phyloP scores from a whole-genome alignment of 1,140 invertebrate genomes.

The Platyscapa corneri region DNA sequence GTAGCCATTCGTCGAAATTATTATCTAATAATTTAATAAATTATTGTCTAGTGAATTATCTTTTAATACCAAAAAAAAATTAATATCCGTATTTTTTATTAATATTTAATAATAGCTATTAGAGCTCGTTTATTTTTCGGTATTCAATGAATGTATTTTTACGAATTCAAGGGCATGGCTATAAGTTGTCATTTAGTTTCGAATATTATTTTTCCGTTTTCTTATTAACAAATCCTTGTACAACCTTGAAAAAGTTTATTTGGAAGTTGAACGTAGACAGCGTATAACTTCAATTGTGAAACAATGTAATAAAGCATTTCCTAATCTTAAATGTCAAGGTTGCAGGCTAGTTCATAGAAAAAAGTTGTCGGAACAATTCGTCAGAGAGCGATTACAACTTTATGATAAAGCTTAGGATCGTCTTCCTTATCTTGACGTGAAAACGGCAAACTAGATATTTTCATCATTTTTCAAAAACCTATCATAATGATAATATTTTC shows the following conservation, averaged over 20 bases:
- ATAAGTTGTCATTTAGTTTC: no score
- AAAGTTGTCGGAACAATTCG: slow-evolving; percentile 15
- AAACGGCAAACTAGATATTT: slow-evolving; percentile 8
- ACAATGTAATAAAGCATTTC: slow-evolving; percentile 45
- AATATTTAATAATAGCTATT: background rate
- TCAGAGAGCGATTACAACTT: slow-evolving; percentile 26
- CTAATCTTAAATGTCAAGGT: slow-evolving; percentile 50
- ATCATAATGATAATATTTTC: slow-evolving; percentile 3
- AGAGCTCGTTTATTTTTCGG: background rate
- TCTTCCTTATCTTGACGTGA: slow-evolving; percentile 12
- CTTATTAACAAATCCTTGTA: slow-evolving; percentile 1
- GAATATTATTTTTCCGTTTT: no score
- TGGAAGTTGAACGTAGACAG: background rate
- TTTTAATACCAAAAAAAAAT: background rate
- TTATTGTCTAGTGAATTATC: no score
- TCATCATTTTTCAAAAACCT: background rate
- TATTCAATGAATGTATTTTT: background rate
- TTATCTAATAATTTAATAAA: no score
- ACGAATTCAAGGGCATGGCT: background rate
- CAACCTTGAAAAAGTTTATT: background rate
- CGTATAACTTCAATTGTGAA: slow-evolving; percentile 25
- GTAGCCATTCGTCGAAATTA: background rate
- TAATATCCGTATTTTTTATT: background rate
- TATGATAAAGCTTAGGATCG: slow-evolving; percentile 27
- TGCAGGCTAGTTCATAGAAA: slow-evolving; percentile 16